Base-by-base conservation (phyloP, 2,888 invertebrate species). In the Protophormia terraenovae region DNA sequence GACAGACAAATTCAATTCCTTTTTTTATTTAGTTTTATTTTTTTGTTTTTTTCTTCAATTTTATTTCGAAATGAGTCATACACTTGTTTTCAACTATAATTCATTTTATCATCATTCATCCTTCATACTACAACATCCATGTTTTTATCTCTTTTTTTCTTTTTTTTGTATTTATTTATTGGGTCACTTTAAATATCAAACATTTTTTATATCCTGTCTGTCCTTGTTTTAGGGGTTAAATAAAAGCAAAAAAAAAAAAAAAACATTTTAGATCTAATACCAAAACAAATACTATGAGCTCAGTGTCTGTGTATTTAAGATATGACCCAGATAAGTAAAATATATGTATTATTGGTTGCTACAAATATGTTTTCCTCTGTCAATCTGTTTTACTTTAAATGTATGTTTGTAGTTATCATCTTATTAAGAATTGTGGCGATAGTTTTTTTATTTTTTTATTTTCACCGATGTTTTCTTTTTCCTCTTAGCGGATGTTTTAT, bases 281-380 rank as follows among this genome's bases (percentile, higher is more conserved):
- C 50, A 24, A 62, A 19, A 79, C 50, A 35, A 16, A 35, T 47
- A 55, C 16, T 29, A 29, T 35, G 19, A 19, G 19, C 5, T 22
- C 50, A 22, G 3, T 55, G 69, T 71, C 38, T 62, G 16, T 29
- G 50, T 62, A 69, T 45, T 81, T 69, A 35, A 85, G 78, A 85
- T 85, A 55, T 82, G 78, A 85, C 82, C 82, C 82, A 82, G 82
- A 85, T 85, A 85, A 85, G 58, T 79, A 32, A 75, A 27, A 14
- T 71, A 35, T 32, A 8, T 24, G 3, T 60, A 50, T 7, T 19
- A 38, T 14, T 24, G 53, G 12, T 72, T 66, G 72, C 24, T 41
- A 35, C 35, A 50, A n/a, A n/a, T n/a, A n/a, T 64, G n/a, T 19
- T 41, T 62, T 8, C 10, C 50, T n/a, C 38, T 8, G 32, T 35